phyloP scores from a whole-genome alignment of 2,113 vertebrate genomes.

The Stegostoma tigrinum region DNA sequence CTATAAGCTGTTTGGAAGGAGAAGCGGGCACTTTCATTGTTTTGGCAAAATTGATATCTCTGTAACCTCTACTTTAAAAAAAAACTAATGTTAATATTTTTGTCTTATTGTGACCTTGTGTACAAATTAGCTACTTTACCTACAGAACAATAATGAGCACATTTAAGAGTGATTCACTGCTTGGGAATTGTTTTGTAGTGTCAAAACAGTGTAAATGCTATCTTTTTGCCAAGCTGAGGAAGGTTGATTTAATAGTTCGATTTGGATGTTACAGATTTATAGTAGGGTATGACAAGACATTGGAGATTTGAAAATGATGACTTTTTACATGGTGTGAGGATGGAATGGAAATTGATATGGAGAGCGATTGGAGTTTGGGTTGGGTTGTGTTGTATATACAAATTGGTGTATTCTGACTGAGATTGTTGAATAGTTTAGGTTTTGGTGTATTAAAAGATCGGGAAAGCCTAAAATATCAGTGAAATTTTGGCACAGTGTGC shows the following conservation, averaged over 20 bases:
- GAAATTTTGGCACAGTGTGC: no score
- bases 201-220: not conserved
- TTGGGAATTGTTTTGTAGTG: not conserved
- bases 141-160: not conserved
- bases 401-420: not conserved
- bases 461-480: not conserved
- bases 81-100: not conserved
- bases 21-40: not conserved
- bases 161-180: not conserved
- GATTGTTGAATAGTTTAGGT: not conserved
- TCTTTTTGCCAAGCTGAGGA: not conserved
- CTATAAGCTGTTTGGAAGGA: not conserved
- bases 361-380: not conserved
- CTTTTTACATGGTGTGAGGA: not conserved
- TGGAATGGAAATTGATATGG: not conserved
- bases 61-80: not conserved
- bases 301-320: not conserved
- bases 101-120: not conserved
- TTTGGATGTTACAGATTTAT: not conserved
- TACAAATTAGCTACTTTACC: not conserved
- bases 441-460: not conserved
- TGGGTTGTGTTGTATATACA: not conserved
- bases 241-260: not conserved
- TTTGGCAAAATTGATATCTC: not conserved
- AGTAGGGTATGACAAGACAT: not conserved